These are phyloP conservation scores for Sinelater perroti DNA, from an alignment of 2,888 invertebrate genomes.

Conservation along the genomic window DNA sequence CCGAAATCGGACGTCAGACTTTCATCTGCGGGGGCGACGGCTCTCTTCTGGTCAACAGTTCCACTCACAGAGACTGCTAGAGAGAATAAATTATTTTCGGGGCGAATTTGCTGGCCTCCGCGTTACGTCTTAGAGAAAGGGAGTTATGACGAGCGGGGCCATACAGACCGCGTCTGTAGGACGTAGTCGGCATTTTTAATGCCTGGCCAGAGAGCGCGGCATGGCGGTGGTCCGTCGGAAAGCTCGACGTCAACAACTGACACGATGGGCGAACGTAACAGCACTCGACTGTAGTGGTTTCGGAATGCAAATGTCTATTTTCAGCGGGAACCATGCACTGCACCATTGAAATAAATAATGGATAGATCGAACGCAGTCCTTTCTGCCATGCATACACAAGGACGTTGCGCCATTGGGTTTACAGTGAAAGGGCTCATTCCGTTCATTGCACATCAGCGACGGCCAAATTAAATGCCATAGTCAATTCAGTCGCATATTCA, in stretches of 20 bases:
- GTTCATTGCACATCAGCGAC: no score
- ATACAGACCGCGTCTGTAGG: no score
- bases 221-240: slow-evolving; percentile 15
- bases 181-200: no score
- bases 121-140: slow-evolving; percentile 20
- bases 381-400: slow-evolving; percentile 1
- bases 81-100: slow-evolving; percentile 35
- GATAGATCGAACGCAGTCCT: slow-evolving; percentile 12
- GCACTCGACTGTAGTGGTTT: slow-evolving; percentile 22
- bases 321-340: slow-evolving; percentile 2
- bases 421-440: not conserved
- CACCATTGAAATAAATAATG: slow-evolving; percentile 20
- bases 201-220: no score
- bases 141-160: not conserved
- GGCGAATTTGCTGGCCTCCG: slow-evolving; percentile 21
- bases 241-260: slow-evolving; percentile 27
- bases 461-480: no score
- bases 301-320: slow-evolving; percentile 30
- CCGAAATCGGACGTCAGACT: slow-evolving; percentile 24
- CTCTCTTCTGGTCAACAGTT: slow-evolving; percentile 34
- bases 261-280: slow-evolving; percentile 10
- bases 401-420: slow-evolving; percentile 1
- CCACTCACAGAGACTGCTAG: slow-evolving; percentile 30
- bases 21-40: slow-evolving; percentile 29
- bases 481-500: no score